Conservation (phyloP, 2,888 invertebrate genomes). For the Eubasilissa splendida region DNA sequence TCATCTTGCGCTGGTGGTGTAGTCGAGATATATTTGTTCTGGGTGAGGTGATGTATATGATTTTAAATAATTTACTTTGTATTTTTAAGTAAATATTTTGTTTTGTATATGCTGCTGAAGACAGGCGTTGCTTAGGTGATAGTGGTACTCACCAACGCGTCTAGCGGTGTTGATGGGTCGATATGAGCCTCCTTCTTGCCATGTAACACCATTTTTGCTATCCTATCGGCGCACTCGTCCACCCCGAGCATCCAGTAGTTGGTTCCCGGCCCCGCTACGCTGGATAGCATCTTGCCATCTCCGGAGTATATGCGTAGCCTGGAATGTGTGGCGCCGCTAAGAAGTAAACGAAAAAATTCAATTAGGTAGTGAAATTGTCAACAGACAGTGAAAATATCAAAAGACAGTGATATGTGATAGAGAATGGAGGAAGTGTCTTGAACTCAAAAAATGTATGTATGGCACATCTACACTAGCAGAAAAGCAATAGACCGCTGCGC, state of each 20-base stretch:
- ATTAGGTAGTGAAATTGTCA: background rate
- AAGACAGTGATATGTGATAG: too few species aligned
- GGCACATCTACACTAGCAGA: too few species aligned
- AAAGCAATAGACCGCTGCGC: too few species aligned
- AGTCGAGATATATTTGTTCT: too few species aligned
- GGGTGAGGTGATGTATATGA: too few species aligned
- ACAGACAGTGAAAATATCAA: background rate
- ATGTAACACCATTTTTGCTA: conserved; percentile 80
- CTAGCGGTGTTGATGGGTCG: conserved; percentile 73
- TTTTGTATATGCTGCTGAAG: too few species aligned
- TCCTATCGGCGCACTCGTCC: conserved; percentile 82
- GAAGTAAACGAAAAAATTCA: conserved; percentile 3
- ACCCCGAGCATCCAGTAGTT: conserved; percentile 91
- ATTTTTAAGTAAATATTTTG: too few species aligned
- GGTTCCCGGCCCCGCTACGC: conserved; percentile 80
- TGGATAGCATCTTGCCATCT: conserved; percentile 78
- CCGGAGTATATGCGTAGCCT: conserved; percentile 83
- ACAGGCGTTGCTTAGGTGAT: too few species aligned
- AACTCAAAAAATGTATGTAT: too few species aligned
- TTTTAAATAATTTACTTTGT: too few species aligned
- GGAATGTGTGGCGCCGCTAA: conserved; percentile 91
- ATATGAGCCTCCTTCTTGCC: conserved; percentile 78
- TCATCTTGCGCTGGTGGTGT: too few species aligned
- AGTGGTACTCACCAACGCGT: conserved; percentile 76
- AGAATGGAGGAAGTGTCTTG: too few species aligned